Conservation (phyloP, 92 coral and sea anemone genomes). For the Siderastrea siderea region DNA sequence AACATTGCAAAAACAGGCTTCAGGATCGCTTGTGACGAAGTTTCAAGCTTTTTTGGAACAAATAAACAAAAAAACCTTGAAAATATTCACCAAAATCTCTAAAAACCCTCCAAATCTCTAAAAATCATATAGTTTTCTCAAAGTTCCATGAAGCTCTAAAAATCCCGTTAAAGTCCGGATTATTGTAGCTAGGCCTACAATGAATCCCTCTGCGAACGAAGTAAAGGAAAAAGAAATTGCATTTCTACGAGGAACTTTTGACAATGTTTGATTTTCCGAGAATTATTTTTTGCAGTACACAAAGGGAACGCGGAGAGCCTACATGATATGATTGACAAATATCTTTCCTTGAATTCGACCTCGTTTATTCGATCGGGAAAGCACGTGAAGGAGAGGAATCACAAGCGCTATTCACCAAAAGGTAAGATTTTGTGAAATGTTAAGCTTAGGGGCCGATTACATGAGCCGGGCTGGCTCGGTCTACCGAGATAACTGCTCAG, state of each 20-base stretch:
- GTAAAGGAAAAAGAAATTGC: constrained; percentile 17
- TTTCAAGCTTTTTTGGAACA: no score
- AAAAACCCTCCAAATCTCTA: no score
- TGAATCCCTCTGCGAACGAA: constrained; percentile 14
- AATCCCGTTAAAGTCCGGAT: no score
- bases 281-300: constrained; percentile 20
- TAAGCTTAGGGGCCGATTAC: not conserved
- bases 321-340: constrained; percentile 18
- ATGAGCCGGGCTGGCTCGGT: not conserved
- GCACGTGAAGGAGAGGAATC: constrained; percentile 34
- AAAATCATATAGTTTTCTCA: no score
- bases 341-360: constrained; percentile 35
- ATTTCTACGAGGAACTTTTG: constrained; percentile 10
- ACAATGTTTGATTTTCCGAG: not conserved
- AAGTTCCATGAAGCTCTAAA: no score
- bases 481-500: no score
- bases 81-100: no score
- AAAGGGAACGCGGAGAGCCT: constrained; percentile 26
- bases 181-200: not conserved
- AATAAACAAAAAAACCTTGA: no score
- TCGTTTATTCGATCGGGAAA: constrained; percentile 20
- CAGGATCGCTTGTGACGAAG: no score
- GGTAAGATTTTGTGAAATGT: not conserved
- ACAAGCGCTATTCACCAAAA: constrained; percentile 33
- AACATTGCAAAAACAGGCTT: no score